These are phyloP conservation scores for Galemys pyrenaicus DNA, from an alignment of 2,113 vertebrate species.

Conservation along the genomic window DNA sequence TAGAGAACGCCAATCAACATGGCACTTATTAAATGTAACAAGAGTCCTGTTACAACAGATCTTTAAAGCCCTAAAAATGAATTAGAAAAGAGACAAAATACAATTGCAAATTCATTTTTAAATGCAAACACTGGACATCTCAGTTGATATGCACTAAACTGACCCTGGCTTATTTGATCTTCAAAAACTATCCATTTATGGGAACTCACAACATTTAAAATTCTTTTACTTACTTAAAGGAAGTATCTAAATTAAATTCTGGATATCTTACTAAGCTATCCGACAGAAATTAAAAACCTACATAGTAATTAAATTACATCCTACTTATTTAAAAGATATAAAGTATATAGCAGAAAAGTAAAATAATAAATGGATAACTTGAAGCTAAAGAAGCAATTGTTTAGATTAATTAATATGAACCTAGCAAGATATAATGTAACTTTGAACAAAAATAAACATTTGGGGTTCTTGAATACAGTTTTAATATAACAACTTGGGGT, in stretches of 20 bases:
- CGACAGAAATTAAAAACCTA: not conserved
- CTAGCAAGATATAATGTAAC: not conserved
- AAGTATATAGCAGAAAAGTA: not conserved
- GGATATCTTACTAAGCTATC: not conserved
- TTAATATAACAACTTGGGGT: slow-evolving; percentile 38
- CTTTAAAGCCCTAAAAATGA: slow-evolving; percentile 89
- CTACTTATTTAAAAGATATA: not conserved
- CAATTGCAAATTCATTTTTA: slow-evolving; percentile 84
- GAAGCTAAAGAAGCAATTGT: slow-evolving; percentile 53
- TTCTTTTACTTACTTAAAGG: slow-evolving; percentile 66
- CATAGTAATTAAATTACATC: not conserved
- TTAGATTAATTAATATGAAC: slow-evolving; percentile 46
- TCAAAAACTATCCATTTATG: slow-evolving; percentile 77
- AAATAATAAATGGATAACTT: slow-evolving; percentile 49
- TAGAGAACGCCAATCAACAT: slow-evolving; percentile 90
- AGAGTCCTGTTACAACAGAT: slow-evolving; percentile 89
- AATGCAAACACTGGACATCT: slow-evolving; percentile 82
- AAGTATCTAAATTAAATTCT: slow-evolving; percentile 63
- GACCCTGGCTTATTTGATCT: slow-evolving; percentile 80
- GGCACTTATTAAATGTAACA: slow-evolving; percentile 92
- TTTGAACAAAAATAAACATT: slow-evolving; percentile 58
- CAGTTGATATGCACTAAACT: slow-evolving; percentile 72
- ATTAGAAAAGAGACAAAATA: slow-evolving; percentile 89
- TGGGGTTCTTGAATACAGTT: slow-evolving; percentile 22
- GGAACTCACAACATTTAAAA: slow-evolving; percentile 72